Percentiles rank a stretch among this genome's conserved stretches.
phyloP scores from a whole-genome alignment of 2,113 vertebrate genomes.

The Morone saxatilis region DNA sequence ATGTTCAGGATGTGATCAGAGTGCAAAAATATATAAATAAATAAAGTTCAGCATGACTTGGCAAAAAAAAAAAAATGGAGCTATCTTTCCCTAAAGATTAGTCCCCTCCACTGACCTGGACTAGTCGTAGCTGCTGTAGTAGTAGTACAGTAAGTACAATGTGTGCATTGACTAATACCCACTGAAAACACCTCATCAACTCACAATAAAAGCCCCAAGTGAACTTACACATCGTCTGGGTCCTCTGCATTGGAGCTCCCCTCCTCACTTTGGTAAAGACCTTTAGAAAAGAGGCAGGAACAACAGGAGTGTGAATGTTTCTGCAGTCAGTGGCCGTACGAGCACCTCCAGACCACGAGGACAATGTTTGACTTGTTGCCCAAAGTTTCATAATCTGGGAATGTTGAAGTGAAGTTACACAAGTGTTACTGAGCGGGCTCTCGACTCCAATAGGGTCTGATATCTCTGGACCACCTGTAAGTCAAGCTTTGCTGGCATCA shows the following conservation, averaged over 20 bases:
- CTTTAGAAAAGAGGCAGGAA: slow-evolving; percentile 40
- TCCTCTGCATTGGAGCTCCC: slow-evolving; percentile 68
- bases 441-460: background rate
- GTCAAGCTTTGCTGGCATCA: background rate
- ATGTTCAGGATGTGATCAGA: background rate
- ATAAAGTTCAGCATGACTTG: slow-evolving; percentile 16
- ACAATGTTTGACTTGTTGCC: slow-evolving; percentile 32
- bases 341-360: background rate
- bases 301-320: background rate
- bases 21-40: no score
- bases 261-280: slow-evolving; percentile 68
- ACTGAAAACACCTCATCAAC: background rate
- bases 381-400: slow-evolving; percentile 13
- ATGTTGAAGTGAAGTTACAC: slow-evolving; percentile 44
- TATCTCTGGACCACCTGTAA: background rate
- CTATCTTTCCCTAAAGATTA: background rate
- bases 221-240: slow-evolving; percentile 79
- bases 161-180: background rate
- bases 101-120: background rate
- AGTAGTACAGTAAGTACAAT: background rate
- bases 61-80: background rate
- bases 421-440: slow-evolving; percentile 27
- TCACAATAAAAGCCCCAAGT: background rate
- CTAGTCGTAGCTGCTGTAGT: no score
- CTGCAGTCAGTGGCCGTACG: background rate